Evolutionary conservation across 2,888 invertebrate genomes (phyloP), one percentile per base, ranked within the genome.

Genomic region (Drosophila testacea): DNA sequence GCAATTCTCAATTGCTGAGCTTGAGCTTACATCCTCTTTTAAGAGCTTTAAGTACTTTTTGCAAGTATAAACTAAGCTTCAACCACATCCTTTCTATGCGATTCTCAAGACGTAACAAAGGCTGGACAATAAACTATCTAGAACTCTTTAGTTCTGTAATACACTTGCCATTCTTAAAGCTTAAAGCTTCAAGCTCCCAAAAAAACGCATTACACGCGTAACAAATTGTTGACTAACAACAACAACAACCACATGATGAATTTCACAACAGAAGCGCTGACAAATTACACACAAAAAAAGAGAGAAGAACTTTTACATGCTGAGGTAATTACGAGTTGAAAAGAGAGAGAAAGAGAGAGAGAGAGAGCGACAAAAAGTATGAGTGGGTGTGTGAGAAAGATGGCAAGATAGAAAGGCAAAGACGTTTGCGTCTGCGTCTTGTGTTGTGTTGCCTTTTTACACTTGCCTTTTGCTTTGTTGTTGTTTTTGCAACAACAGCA

Each of bases 261-360:
- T 77, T 77, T 79, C 77, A 71, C 77, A 76, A 75, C 67, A 75
- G 79, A 79, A 67, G 75, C 68, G 68, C 72, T 79, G 76, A 78
- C 76, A 78, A 75, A 79, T 79, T 72, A 79, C 64, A 60, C 57
- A 52, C 57, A 36, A 54, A 55, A 60, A 34, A 39, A 30, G 6
- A 6, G 41, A 13, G 36, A 52, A 61, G 60, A 77, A 68, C 68
- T 78, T 67, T 77, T 71, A 73, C 68, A 73, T 73, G 74, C 68
- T 47, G 68, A 46, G 69, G 52, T 60, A 74, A 77, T 66, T 74
- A 64, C 63, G 46, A 36, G 34, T 10, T 10, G 3, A 52, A 9
- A 39, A 13, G 30, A 16, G 30, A 6, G 41, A 16, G 27, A 0
- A 41, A 16, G 42, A n/a, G 27, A 3, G 41, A 11, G 11, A 2